Evolutionary conservation across 2,113 vertebrate species (phyloP).

Genomic region (Tiliqua scincoides): DNA sequence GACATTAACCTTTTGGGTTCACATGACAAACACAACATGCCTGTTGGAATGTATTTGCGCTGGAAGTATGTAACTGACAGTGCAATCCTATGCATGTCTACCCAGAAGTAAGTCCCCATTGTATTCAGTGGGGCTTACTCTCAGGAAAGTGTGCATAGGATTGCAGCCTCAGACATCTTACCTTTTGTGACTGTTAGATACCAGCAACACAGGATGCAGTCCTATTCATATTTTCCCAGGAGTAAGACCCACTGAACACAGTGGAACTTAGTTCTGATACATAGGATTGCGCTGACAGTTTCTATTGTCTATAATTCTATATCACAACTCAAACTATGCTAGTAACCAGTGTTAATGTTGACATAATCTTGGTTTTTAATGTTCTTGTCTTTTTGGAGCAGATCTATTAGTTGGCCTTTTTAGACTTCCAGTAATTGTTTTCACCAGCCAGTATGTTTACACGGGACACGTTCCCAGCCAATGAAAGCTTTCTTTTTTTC

Average conservation of each 20-base stretch:
- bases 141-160: too few species aligned
- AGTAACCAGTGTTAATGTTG: not conserved
- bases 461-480: too few species aligned
- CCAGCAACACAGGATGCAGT: conserved; percentile 32
- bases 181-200: conserved; percentile 44
- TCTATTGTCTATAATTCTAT: conserved; percentile 25
- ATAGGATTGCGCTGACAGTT: too few species aligned
- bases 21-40: not conserved
- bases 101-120: too few species aligned
- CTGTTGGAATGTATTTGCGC: conserved; percentile 30
- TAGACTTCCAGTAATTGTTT: not conserved
- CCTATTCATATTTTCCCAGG: too few species aligned
- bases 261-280: too few species aligned
- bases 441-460: not conserved
- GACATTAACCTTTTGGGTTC: not conserved
- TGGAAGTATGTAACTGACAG: rapidly evolving
- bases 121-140: too few species aligned
- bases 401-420: not conserved
- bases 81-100: too few species aligned
- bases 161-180: too few species aligned
- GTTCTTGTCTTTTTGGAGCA: conserved; percentile 32
- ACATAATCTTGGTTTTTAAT: conserved; percentile 42
- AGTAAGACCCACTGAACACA: too few species aligned
- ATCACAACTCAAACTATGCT: not conserved
- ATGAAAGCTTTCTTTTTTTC: not conserved